phyloP scores from a whole-genome alignment of 2,888 invertebrate species.

The Spatulosminthurus flaviceps region DNA sequence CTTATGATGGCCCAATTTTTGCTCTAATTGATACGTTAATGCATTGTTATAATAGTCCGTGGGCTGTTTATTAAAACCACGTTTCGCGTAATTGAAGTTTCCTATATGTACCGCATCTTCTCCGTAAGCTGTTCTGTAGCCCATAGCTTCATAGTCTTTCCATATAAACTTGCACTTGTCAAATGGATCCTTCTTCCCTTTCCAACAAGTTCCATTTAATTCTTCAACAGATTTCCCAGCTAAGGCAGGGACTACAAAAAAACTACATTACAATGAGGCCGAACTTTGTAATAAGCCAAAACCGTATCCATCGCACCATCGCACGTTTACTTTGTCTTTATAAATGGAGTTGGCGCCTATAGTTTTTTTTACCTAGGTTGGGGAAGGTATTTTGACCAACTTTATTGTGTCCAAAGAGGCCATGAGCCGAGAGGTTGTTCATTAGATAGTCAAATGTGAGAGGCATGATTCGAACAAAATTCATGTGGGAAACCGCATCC shows the following conservation, averaged over 20 bases:
- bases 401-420: constrained; percentile 89
- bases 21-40: constrained; percentile 74
- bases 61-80: constrained; percentile 79
- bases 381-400: constrained; percentile 95
- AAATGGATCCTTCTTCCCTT: no score
- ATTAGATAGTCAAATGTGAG: constrained; percentile 74
- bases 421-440: constrained; percentile 73
- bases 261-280: no score
- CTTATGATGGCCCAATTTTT: constrained; percentile 73
- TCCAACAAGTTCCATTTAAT: no score
- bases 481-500: constrained; percentile 85
- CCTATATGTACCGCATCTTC: constrained; percentile 84
- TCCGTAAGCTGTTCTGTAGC: constrained; percentile 70
- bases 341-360: no score
- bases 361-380: constrained; percentile 72
- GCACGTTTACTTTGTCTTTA: no score
- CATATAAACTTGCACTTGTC: no score
- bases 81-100: constrained; percentile 78
- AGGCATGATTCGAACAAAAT: constrained; percentile 81
- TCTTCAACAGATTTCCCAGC: no score
- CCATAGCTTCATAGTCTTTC: not conserved
- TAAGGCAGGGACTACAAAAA: no score
- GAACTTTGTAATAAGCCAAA: no score
- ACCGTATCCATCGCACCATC: no score
- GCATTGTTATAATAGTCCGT: constrained; percentile 86